Percentiles rank a stretch among this genome's conserved stretches.
Conservation (phyloP, 2,888 invertebrate genomes). For the Blera fallax region DNA sequence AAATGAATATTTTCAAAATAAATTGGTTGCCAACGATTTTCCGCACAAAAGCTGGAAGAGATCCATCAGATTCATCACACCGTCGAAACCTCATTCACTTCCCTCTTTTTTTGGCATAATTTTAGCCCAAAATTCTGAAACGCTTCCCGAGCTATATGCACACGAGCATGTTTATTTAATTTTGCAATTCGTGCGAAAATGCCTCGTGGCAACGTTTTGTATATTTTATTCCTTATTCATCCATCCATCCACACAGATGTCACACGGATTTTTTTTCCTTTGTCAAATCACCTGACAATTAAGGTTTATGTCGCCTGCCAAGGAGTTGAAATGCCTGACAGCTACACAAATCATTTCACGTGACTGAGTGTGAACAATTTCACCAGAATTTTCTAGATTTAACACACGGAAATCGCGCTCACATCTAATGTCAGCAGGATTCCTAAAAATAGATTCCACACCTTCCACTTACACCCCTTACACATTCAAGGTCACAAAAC, state of each 20-base stretch:
- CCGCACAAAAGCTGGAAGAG: too few species aligned
- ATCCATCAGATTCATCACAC: too few species aligned
- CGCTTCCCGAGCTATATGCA: background rate
- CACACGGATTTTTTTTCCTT: background rate
- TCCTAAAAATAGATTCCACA: conserved; percentile 25
- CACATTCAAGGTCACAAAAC: background rate
- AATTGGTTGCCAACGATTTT: too few species aligned
- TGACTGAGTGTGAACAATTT: conserved; percentile 18
- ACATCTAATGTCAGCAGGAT: background rate
- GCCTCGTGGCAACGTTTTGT: background rate
- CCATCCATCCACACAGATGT: background rate
- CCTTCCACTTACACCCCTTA: background rate
- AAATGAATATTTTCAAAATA: too few species aligned
- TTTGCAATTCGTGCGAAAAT: conserved; percentile 8
- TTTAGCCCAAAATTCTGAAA: background rate
- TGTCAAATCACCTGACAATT: conserved; percentile 6
- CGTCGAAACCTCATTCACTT: too few species aligned
- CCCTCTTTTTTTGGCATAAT: too few species aligned
- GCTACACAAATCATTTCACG: conserved; percentile 31
- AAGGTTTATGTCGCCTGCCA: background rate
- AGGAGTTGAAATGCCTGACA: conserved; percentile 4
- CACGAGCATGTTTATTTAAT: conserved; percentile 14
- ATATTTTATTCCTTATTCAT: background rate
- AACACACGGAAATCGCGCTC: background rate
- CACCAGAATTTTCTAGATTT: background rate